A percentile compares a stretch with the other conserved stretches of the same genome.
These are phyloP conservation scores for Brevipalpus yothersi DNA, from an alignment of 1,140 invertebrate species.

Conservation along the genomic window DNA sequence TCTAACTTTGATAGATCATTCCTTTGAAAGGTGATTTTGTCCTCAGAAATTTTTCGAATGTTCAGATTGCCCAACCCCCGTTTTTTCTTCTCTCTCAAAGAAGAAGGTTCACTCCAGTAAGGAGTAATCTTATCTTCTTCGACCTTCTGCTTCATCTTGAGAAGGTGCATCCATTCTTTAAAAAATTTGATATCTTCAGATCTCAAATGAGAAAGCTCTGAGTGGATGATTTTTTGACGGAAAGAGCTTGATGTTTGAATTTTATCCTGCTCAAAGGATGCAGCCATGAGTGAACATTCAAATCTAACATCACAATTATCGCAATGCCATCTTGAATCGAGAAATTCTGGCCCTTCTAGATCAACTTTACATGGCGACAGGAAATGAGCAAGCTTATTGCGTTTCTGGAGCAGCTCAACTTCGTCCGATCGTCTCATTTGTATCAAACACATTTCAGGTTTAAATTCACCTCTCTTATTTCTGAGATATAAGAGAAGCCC, in stretches of 20 bases:
- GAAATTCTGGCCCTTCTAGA: slow-evolving; percentile 26
- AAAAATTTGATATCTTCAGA: slow-evolving; percentile 48
- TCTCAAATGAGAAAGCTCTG: slow-evolving; percentile 34
- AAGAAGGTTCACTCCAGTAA: slow-evolving; percentile 32
- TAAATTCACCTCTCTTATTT: slow-evolving; percentile 19
- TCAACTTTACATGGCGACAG: background rate
- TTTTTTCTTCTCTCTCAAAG: slow-evolving; percentile 19
- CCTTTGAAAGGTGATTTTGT: background rate
- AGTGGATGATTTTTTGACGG: slow-evolving; percentile 17
- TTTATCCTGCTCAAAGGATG: slow-evolving; percentile 1
- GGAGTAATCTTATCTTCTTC: slow-evolving; percentile 21
- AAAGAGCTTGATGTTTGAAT: slow-evolving; percentile 1
- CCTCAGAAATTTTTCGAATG: background rate
- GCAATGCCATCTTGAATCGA: slow-evolving; percentile 46
- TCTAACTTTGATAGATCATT: too few species aligned
- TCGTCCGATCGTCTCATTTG: slow-evolving; percentile 37
- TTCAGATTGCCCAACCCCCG: background rate
- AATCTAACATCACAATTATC: slow-evolving; percentile 46
- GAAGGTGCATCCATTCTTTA: slow-evolving; percentile 45
- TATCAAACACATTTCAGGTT: slow-evolving; percentile 37
- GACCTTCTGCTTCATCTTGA: slow-evolving; percentile 29
- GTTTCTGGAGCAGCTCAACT: slow-evolving; percentile 41
- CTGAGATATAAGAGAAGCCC: slow-evolving; percentile 67
- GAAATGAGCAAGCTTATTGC: slow-evolving; percentile 50
- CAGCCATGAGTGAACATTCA: slow-evolving; percentile 31